These are phyloP conservation scores for Hipparchia sbordonii DNA, from an alignment of 2,888 invertebrate species.

Conservation along the genomic window DNA sequence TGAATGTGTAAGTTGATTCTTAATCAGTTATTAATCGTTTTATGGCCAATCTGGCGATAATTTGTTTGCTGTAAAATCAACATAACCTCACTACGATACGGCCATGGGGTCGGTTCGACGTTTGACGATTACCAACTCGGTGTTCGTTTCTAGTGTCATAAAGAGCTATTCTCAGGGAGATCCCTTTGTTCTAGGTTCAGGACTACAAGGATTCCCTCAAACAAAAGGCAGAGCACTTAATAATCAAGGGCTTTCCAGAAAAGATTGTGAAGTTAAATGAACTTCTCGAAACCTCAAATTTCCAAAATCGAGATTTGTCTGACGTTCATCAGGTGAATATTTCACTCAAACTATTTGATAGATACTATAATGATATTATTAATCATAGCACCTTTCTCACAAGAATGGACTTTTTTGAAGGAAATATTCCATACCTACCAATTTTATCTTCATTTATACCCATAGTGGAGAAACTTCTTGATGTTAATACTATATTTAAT, in stretches of 20 bases:
- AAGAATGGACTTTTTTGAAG: background rate
- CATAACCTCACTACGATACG: constrained; percentile 48
- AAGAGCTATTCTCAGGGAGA: constrained; percentile 32
- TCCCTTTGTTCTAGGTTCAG: constrained; percentile 85
- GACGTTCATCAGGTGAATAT: constrained; percentile 87
- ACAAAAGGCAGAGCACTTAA: constrained; percentile 93
- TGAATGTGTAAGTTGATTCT: background rate
- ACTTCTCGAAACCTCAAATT: constrained; percentile 91
- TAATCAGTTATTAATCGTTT: background rate
- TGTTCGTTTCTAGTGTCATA: background rate
- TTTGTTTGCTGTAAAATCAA: constrained; percentile 41
- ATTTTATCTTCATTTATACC: too few species aligned
- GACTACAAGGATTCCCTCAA: constrained; percentile 95
- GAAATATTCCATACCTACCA: too few species aligned
- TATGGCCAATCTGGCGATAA: constrained; percentile 9
- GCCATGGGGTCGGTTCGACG: constrained; percentile 43
- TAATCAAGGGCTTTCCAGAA: constrained; percentile 95
- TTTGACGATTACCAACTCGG: background rate
- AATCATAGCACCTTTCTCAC: too few species aligned
- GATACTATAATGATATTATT: too few species aligned
- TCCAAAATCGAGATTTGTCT: constrained; percentile 89
- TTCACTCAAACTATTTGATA: background rate
- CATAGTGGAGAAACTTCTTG: too few species aligned
- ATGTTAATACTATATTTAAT: too few species aligned
- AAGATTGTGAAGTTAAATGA: constrained; percentile 96